Base-by-base conservation (phyloP, 2,888 invertebrate genomes). In the Pyrrhosoma nymphula region DNA sequence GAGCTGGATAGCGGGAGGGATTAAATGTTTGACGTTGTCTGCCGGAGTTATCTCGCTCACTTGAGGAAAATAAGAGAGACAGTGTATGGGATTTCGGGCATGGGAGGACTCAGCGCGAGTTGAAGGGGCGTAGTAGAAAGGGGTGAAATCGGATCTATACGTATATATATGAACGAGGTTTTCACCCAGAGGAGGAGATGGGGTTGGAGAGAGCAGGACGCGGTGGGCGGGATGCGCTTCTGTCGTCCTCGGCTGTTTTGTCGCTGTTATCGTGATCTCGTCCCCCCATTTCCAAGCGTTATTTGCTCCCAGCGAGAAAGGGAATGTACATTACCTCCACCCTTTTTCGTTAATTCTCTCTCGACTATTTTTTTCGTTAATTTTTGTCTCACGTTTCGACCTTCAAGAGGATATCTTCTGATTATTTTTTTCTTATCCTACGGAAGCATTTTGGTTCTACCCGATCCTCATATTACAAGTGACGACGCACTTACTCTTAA, bases 1-100 rank as follows among this genome's bases (percentile, higher is more conserved):
- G n/a, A 0, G 23, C 69, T 69, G 69, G 26, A 69, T 3, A n/a
- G 3, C 26, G 23, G 69, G 47, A 47, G 47, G 69, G 69, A 69
- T 69, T 69, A 69, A 69, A 69, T 69, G 69, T 69, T 69, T 69
- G 69, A 69, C 69, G n/a, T 26, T 69, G 69, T 69, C 69, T 69
- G 69, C 69, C 69, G 26, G 69, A 23, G 69, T 69, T 69, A 69
- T 69, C 69, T 26, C 6, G 23, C 69, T 3, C 69, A n/a, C 69
- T 69, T n/a, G 69, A 69, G 69, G n/a, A n/a, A 26, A 69, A 69
- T 69, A n/a, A 69, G 69, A 69, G 69, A n/a, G 69, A 69, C 69
- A 26, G 69, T n/a, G 69, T n/a, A 26, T n/a, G n/a, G 69, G 69
- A 26, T n/a, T 23, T 69, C 23, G 69, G 69, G 69, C 23, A 47